Percentiles rank a stretch among this genome's conserved stretches.
phyloP scores from a whole-genome alignment of 2,888 invertebrate species.

The Xestia c-nigrum region DNA sequence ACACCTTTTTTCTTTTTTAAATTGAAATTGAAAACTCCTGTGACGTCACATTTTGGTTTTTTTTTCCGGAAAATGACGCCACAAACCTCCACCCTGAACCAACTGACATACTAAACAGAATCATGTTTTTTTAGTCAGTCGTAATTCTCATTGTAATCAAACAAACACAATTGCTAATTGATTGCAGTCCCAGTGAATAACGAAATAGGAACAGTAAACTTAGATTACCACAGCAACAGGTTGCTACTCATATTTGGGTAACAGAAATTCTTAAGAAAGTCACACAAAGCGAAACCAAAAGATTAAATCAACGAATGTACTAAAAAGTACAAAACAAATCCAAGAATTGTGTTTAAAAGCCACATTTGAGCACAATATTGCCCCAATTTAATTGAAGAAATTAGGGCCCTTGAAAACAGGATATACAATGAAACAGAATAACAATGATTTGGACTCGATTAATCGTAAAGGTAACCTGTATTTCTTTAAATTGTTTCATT shows the following conservation, averaged over 20 bases:
- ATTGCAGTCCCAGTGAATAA: background rate
- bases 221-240: background rate
- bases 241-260: background rate
- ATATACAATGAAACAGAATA: slow-evolving; percentile 16
- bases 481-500: background rate
- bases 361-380: slow-evolving; percentile 6
- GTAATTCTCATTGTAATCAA: background rate
- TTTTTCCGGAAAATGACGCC: no score
- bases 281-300: slow-evolving; percentile 4
- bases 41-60: no score
- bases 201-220: background rate
- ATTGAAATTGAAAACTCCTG: no score
- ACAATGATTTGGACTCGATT: slow-evolving; percentile 33
- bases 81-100: no score
- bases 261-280: background rate
- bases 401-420: background rate
- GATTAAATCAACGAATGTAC: background rate
- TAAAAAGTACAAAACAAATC: background rate
- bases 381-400: slow-evolving; percentile 21
- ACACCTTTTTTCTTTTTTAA: no score
- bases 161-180: background rate
- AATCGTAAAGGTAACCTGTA: background rate
- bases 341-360: background rate
- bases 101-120: no score
- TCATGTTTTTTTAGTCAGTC: no score